Evolutionary conservation across 2,888 invertebrate genomes (phyloP).

Genomic region (Platerodrilus igneus): DNA sequence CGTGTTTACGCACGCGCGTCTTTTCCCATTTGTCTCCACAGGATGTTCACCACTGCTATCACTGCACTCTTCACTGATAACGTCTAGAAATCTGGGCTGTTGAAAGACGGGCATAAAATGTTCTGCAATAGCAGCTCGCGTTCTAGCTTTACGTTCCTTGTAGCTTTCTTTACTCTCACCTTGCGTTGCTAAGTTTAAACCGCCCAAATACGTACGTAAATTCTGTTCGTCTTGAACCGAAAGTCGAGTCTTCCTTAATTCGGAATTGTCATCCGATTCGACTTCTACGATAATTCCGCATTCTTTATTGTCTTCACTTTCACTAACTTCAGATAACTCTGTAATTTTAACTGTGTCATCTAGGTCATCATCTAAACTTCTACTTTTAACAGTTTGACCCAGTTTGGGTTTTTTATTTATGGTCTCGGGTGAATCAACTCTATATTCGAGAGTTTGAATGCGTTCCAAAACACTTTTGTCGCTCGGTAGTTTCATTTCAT

Average conservation of each 20-base stretch:
- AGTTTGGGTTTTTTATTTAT: constrained; percentile 22
- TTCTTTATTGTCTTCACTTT: constrained; percentile 38
- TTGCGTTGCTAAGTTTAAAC: constrained; percentile 52
- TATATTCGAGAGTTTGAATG: constrained; percentile 33
- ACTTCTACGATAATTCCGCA: no score
- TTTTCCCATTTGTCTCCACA: no score
- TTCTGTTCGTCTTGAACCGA: constrained; percentile 57
- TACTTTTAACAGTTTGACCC: constrained; percentile 36
- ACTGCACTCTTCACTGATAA: constrained; percentile 73
- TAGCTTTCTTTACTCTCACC: constrained; percentile 34
- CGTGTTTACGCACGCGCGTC: no score
- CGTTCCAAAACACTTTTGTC: constrained; percentile 18
- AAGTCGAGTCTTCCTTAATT: constrained; percentile 49
- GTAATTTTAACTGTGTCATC: constrained; percentile 44
- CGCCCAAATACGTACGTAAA: constrained; percentile 53
- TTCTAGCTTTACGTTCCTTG: constrained; percentile 50
- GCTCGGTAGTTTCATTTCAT: constrained; percentile 10
- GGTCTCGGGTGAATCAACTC: constrained; percentile 43
- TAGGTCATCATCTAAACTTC: constrained; percentile 45
- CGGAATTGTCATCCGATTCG: constrained; percentile 60
- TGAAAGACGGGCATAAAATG: constrained; percentile 56
- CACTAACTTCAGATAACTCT: constrained; percentile 39
- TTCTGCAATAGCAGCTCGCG: constrained; percentile 53
- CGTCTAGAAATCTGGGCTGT: constrained; percentile 66
- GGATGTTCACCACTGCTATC: constrained; percentile 55